Conservation (phyloP, 1,140 invertebrate species). For the Bicyclus anynana region DNA sequence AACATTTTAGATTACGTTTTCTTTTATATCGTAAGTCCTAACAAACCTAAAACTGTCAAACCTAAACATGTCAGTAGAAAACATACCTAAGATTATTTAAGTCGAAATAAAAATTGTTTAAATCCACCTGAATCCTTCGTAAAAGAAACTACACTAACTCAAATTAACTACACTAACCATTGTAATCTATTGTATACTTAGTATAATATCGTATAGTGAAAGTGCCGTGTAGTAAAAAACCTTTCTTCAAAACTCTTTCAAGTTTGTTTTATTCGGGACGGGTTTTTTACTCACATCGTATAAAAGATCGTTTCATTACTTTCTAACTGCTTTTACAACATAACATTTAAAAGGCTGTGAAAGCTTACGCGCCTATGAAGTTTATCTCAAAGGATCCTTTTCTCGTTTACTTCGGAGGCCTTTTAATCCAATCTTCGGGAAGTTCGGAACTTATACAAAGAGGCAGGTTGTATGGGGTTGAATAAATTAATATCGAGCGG, state of each 20-base stretch:
- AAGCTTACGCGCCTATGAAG: conserved; percentile 8
- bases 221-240: too few species aligned
- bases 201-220: too few species aligned
- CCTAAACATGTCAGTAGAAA: too few species aligned
- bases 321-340: conserved; percentile 4
- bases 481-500: conserved; percentile 49
- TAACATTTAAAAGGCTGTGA: conserved; percentile 8
- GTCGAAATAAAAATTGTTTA: too few species aligned
- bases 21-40: too few species aligned
- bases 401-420: conserved; percentile 17
- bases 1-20: too few species aligned
- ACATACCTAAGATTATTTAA: too few species aligned
- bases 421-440: conserved; percentile 19
- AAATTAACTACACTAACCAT: too few species aligned
- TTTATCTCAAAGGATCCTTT: conserved; percentile 11
- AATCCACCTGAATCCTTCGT: too few species aligned
- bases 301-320: conserved; percentile 5
- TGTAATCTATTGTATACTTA: background rate
- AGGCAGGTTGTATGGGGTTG: conserved; percentile 21
- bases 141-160: too few species aligned
- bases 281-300: background rate
- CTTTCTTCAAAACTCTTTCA: background rate
- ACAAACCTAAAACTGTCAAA: too few species aligned
- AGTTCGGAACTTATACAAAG: conserved; percentile 19
- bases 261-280: background rate